Percentiles rank a stretch among this genome's conserved stretches.
phyloP scores from a whole-genome alignment of 1,140 invertebrate species.

The Caenorhabditis latens region DNA sequence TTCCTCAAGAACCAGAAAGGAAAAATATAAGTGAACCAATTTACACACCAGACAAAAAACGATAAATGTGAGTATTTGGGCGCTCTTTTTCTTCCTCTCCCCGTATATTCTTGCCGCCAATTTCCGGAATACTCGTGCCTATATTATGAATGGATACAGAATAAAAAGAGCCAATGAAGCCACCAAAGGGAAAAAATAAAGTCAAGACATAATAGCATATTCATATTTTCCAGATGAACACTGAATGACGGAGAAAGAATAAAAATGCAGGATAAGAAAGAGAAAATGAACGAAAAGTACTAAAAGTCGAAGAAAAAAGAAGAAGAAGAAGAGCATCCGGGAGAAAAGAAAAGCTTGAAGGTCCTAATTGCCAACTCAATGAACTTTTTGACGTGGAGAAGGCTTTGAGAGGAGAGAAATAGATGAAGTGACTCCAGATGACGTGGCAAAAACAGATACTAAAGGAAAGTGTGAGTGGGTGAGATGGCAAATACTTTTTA shows the following conservation, averaged over 20 bases:
- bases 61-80: background rate
- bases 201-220: slow-evolving; percentile 9
- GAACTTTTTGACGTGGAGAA: slow-evolving; percentile 47
- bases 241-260: background rate
- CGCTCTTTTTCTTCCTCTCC: background rate
- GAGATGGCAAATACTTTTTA: too few relatives aligned
- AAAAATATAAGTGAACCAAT: too few relatives aligned
- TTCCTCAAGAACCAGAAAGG: too few relatives aligned
- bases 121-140: background rate
- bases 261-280: background rate
- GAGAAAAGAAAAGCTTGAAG: slow-evolving; percentile 17
- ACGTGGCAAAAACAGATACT: background rate
- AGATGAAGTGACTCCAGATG: slow-evolving; percentile 37
- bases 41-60: background rate
- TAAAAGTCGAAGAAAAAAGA: background rate
- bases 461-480: background rate
- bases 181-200: background rate
- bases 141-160: slow-evolving; percentile 3
- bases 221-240: slow-evolving; percentile 6
- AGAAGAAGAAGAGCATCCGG: background rate
- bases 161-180: background rate
- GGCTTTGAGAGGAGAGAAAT: background rate
- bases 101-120: background rate
- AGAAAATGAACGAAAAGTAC: slow-evolving; percentile 1
- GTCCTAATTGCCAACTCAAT: slow-evolving; percentile 45